Evolutionary conservation across 2,113 vertebrate genomes (phyloP).

Genomic region (Nannobrachium achirus): DNA sequence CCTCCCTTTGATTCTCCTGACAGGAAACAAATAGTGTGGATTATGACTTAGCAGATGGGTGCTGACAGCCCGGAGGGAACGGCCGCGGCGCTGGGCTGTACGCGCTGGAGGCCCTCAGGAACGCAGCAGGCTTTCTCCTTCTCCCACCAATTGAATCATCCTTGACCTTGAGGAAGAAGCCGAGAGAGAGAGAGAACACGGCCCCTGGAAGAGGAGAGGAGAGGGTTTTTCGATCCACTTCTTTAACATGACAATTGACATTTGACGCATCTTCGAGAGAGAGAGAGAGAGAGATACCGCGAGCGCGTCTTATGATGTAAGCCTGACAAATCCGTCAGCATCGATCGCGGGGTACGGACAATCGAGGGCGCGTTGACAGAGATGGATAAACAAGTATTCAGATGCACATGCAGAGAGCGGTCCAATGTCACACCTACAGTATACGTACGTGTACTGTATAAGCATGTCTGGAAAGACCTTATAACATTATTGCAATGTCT

Average conservation of each 20-base stretch:
- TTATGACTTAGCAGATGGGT: conserved; percentile 63
- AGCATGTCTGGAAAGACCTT: too few species aligned
- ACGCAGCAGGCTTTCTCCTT: neutral
- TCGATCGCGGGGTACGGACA: neutral
- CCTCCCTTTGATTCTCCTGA: conserved; percentile 50
- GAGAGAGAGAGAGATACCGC: neutral
- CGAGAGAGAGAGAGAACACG: neutral
- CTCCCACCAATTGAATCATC: conserved; percentile 52
- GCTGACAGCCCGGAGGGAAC: conserved; percentile 54
- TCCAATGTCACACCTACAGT: neutral
- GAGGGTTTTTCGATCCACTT: conserved; percentile 34
- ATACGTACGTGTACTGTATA: neutral
- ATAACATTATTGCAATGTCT: too few species aligned
- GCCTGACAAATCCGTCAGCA: conserved; percentile 42
- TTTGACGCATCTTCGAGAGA: conserved; percentile 47
- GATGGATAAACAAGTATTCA: conserved; percentile 13
- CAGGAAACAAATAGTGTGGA: conserved; percentile 52
- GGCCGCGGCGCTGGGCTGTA: too few species aligned
- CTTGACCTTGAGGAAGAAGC: conserved; percentile 59
- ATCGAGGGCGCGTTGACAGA: neutral
- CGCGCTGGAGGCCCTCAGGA: too few species aligned
- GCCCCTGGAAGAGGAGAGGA: conserved; percentile 45
- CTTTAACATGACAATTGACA: conserved; percentile 61
- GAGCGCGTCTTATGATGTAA: conserved; percentile 43
- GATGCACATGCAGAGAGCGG: neutral